Percentiles rank a stretch among this genome's conserved stretches.
phyloP scores from a whole-genome alignment of 2,888 invertebrate species.

The Micropterix aruncella region DNA sequence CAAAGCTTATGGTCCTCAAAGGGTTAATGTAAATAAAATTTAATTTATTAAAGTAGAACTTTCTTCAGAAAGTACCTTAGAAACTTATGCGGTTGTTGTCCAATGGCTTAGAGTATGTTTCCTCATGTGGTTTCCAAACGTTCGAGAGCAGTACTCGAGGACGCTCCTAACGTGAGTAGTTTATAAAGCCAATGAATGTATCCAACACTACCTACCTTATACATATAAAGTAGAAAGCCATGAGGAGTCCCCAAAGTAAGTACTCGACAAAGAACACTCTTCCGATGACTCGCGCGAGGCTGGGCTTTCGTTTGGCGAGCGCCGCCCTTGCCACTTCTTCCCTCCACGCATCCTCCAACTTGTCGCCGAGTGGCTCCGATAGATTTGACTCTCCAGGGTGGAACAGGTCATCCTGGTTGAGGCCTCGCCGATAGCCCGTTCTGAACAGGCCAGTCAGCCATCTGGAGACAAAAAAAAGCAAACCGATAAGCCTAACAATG shows the following conservation, averaged over 20 bases:
- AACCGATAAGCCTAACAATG: background rate
- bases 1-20: no score
- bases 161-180: no score
- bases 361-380: constrained; percentile 50
- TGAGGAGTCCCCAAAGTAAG: constrained; percentile 40
- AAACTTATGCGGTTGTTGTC: no score
- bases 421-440: constrained; percentile 45
- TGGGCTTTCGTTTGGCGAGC: constrained; percentile 37
- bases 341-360: constrained; percentile 51
- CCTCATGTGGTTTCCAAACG: no score
- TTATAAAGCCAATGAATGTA: no score
- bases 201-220: constrained; percentile 36
- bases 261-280: constrained; percentile 47
- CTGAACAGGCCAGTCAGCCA: constrained; percentile 52
- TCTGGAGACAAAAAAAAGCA: constrained; percentile 25
- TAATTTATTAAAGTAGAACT: no score
- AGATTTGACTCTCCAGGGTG: constrained; percentile 44
- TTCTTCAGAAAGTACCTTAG: no score
- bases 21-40: no score
- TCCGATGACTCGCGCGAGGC: constrained; percentile 41
- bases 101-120: no score
- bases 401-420: constrained; percentile 52
- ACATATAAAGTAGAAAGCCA: constrained; percentile 40
- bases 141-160: no score
- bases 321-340: constrained; percentile 36